phyloP scores from a whole-genome alignment of 2,113 vertebrate genomes.

The Pedetes capensis region DNA sequence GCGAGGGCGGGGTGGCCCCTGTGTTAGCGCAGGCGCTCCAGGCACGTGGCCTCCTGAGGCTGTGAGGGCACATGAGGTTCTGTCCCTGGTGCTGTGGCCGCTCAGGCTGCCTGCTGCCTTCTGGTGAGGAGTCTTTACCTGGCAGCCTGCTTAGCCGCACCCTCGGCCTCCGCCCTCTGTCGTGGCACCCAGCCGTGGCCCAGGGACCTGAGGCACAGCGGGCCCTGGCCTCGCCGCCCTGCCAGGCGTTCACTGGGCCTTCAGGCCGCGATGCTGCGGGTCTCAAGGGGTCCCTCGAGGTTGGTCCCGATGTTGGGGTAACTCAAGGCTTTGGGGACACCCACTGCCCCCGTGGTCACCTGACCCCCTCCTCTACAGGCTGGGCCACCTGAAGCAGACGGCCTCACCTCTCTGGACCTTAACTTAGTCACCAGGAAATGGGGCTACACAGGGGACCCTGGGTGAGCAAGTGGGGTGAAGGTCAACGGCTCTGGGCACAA shows the following conservation, averaged over 20 bases:
- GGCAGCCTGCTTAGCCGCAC: fast-evolving
- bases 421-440: fast-evolving
- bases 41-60: too few relatives aligned
- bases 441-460: fast-evolving
- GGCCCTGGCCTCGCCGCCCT: too few relatives aligned
- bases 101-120: too few relatives aligned
- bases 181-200: not conserved
- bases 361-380: fast-evolving
- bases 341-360: fast-evolving
- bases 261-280: fast-evolving
- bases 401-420: not conserved
- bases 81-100: too few relatives aligned
- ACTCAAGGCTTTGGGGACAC: not conserved
- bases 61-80: too few relatives aligned
- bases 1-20: too few relatives aligned
- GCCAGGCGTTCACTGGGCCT: not conserved
- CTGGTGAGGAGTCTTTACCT: too few relatives aligned
- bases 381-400: fast-evolving
- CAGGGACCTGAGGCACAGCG: fast-evolving
- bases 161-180: not conserved
- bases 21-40: not conserved
- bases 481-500: not conserved
- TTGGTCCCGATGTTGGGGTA: fast-evolving
- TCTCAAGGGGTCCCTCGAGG: fast-evolving
- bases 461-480: fast-evolving